Conservation (phyloP, 1,140 invertebrate species). For the Calephelis nemesis region DNA sequence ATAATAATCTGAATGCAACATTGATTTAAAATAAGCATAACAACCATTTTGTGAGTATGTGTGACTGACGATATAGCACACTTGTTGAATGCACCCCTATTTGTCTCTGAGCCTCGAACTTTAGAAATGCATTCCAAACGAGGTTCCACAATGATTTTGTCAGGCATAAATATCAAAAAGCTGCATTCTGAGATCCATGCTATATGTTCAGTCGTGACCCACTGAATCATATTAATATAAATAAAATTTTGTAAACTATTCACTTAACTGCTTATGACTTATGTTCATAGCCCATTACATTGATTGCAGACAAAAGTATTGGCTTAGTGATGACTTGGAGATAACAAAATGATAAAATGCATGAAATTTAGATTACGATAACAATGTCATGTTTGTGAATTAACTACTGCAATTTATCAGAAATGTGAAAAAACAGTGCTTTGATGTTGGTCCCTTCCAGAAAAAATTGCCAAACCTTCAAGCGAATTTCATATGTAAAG, state of each 20-base stretch:
- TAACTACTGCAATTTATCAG: conserved; percentile 46
- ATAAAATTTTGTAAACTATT: conserved; percentile 67
- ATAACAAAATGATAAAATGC: conserved; percentile 65
- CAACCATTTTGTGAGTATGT: conserved; percentile 70
- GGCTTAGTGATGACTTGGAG: conserved; percentile 48
- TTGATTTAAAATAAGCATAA: conserved; percentile 71
- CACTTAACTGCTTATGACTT: conserved; percentile 52
- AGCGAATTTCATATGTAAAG: conserved; percentile 50
- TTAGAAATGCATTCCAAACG: conserved; percentile 33
- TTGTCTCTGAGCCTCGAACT: conserved; percentile 21
- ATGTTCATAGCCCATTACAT: conserved; percentile 71
- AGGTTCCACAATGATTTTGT: conserved; percentile 43
- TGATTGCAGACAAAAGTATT: conserved; percentile 45
- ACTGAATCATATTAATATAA: conserved; percentile 71
- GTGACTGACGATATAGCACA: conserved; percentile 69
- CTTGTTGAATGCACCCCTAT: conserved; percentile 43
- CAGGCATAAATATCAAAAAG: conserved; percentile 57
- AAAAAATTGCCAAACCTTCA: conserved; percentile 64
- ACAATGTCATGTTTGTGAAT: conserved; percentile 27
- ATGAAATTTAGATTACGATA: conserved; percentile 52
- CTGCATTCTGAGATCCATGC: conserved; percentile 78
- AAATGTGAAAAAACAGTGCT: conserved; percentile 46
- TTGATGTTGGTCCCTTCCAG: conserved; percentile 75
- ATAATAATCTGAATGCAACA: conserved; percentile 77
- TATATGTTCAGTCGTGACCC: conserved; percentile 71